These are phyloP conservation scores for Tribolium castaneum DNA, from an alignment of 1,140 invertebrate species.

Conservation along the genomic window DNA sequence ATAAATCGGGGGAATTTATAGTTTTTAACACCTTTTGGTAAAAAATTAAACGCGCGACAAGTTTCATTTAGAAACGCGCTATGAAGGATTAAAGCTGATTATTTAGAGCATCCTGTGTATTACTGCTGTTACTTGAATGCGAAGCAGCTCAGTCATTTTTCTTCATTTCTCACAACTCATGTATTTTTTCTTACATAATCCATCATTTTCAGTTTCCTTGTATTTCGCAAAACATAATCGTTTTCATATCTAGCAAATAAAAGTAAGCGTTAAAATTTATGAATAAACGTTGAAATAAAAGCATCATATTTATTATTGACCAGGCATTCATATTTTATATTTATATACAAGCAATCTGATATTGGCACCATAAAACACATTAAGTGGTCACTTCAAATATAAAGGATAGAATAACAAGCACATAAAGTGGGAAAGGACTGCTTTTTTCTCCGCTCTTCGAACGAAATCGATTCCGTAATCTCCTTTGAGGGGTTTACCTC, in stretches of 20 bases:
- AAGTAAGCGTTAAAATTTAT: constrained; percentile 27
- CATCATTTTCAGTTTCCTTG: constrained; percentile 16
- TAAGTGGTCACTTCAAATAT: constrained; percentile 59
- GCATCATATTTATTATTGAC: constrained; percentile 29
- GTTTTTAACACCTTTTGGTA: constrained; percentile 22
- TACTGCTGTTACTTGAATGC: constrained; percentile 20
- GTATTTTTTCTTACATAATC: constrained; percentile 28
- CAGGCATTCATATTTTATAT: constrained; percentile 52
- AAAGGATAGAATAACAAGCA: constrained; percentile 58
- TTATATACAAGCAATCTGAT: constrained; percentile 55
- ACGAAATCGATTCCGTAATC: constrained; percentile 56
- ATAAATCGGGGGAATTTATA: constrained; percentile 26
- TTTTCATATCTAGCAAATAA: constrained; percentile 37
- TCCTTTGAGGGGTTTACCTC: constrained; percentile 52
- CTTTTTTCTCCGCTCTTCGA: constrained; percentile 49
- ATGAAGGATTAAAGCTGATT: constrained; percentile 20
- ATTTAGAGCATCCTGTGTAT: constrained; percentile 24
- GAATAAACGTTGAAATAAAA: constrained; percentile 37
- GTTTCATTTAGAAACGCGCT: not conserved
- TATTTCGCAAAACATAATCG: constrained; percentile 32
- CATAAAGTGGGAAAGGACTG: constrained; percentile 55
- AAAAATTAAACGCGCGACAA: constrained; percentile 12
- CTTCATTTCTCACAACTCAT: constrained; percentile 37
- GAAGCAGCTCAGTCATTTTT: constrained; percentile 35
- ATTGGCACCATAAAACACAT: constrained; percentile 57